These are phyloP conservation scores for Tonatia bakeri DNA, from an alignment of 2,113 vertebrate genomes.

Conservation along the genomic window DNA sequence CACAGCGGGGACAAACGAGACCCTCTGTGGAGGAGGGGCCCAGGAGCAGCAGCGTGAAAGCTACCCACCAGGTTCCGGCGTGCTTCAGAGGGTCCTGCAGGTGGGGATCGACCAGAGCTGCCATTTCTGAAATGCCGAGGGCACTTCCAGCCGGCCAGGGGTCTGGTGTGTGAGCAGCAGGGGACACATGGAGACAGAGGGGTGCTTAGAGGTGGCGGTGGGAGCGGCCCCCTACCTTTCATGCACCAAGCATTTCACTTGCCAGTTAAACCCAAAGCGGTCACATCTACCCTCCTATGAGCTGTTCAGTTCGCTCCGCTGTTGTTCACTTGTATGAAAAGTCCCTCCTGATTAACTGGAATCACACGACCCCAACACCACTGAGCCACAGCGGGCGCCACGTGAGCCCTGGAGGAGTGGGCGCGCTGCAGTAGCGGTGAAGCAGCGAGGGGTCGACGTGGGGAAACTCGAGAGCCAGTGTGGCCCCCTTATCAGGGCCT, in stretches of 20 bases:
- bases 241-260: neutral
- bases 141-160: no score
- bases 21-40: no score
- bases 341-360: neutral
- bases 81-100: no score
- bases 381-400: no score
- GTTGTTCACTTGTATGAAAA: neutral
- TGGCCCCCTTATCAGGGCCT: accelerated
- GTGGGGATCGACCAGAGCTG: no score
- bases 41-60: no score
- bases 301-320: neutral
- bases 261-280: neutral
- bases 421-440: neutral
- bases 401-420: no score
- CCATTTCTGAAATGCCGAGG: no score
- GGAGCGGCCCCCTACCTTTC: neutral
- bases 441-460: neutral
- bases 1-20: no score
- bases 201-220: neutral
- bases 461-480: neutral
- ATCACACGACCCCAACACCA: neutral
- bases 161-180: no score
- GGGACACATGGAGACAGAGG: no score
- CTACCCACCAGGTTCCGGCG: no score
- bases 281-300: neutral